Conservation (phyloP, 2,113 vertebrate genomes). For the Butastur rufipennis region DNA sequence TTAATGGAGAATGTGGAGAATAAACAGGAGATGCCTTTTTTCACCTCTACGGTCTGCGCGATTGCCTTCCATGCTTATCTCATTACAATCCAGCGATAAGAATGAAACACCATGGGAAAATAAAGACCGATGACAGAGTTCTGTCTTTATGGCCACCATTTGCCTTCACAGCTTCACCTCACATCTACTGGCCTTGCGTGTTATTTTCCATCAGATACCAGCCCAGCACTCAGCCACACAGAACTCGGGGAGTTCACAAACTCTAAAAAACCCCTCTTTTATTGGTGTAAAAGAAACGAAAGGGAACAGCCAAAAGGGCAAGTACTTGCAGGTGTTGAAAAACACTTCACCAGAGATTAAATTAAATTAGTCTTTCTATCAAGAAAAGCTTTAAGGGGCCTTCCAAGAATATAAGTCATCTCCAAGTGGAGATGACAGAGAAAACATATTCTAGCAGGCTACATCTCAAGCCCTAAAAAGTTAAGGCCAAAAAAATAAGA, state of each 20-base stretch:
- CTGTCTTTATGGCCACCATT: background rate
- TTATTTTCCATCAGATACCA: background rate
- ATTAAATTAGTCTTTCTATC: background rate
- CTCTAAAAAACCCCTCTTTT: background rate
- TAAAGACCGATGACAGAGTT: background rate
- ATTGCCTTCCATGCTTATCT: background rate
- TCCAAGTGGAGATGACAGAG: background rate
- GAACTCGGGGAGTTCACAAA: background rate
- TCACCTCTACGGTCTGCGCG: background rate
- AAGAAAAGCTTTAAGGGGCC: background rate
- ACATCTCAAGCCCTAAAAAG: background rate
- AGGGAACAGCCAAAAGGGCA: background rate
- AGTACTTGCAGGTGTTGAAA: background rate
- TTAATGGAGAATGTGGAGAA: background rate
- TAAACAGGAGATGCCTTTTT: background rate
- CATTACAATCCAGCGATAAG: background rate
- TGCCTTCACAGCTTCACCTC: background rate
- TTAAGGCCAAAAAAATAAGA: background rate
- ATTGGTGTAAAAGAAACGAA: background rate
- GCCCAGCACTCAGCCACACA: background rate
- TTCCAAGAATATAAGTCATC: background rate
- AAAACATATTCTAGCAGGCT: background rate
- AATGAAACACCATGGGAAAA: background rate
- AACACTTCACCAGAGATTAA: background rate
- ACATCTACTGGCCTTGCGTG: fast-evolving